A percentile compares a stretch with the other conserved stretches of the same genome.
These are phyloP conservation scores for Kryptolebias ocellatus DNA, from an alignment of 2,797 vertebrate species.

Conservation along the genomic window DNA sequence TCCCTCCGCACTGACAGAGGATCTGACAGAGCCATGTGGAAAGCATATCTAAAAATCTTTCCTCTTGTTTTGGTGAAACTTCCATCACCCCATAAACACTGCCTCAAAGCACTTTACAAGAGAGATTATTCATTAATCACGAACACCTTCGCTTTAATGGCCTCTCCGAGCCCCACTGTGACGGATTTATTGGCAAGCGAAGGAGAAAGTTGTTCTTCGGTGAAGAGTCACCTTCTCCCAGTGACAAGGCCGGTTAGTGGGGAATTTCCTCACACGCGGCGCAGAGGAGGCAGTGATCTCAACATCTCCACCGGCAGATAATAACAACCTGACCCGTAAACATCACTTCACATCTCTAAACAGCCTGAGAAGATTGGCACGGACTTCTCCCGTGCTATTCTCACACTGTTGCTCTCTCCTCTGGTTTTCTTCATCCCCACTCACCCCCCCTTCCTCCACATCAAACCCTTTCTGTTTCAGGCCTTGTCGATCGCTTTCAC, in stretches of 20 bases:
- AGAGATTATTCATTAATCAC: constrained; percentile 51
- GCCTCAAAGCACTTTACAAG: constrained; percentile 17
- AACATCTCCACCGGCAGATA: constrained; percentile 66
- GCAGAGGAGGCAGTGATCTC: constrained; percentile 39
- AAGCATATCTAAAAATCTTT: constrained; percentile 29
- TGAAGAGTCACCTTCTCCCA: constrained; percentile 51
- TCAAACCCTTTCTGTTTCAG: constrained; percentile 30
- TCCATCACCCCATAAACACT: constrained; percentile 52
- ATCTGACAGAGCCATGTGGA: constrained; percentile 36
- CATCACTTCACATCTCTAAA: constrained; percentile 61
- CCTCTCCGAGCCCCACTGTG: constrained; percentile 27
- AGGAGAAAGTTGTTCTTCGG: constrained; percentile 47
- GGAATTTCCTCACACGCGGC: constrained; percentile 37
- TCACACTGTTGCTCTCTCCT: constrained; percentile 11
- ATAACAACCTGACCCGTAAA: constrained; percentile 60
- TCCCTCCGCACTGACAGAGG: constrained; percentile 15
- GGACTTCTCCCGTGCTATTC: constrained; percentile 24
- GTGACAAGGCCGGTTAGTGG: constrained; percentile 4
- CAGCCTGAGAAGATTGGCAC: constrained; percentile 36
- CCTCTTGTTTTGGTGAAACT: constrained; percentile 44
- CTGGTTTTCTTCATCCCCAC: constrained; percentile 9
- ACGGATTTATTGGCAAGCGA: constrained; percentile 59
- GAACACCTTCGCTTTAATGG: constrained; percentile 44
- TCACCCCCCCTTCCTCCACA: constrained; percentile 7
- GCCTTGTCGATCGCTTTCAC: constrained; percentile 13